Percentiles rank a stretch among this genome's conserved stretches.
These are phyloP conservation scores for Petromus typicus DNA, from an alignment of 2,113 vertebrate genomes.

Conservation along the genomic window DNA sequence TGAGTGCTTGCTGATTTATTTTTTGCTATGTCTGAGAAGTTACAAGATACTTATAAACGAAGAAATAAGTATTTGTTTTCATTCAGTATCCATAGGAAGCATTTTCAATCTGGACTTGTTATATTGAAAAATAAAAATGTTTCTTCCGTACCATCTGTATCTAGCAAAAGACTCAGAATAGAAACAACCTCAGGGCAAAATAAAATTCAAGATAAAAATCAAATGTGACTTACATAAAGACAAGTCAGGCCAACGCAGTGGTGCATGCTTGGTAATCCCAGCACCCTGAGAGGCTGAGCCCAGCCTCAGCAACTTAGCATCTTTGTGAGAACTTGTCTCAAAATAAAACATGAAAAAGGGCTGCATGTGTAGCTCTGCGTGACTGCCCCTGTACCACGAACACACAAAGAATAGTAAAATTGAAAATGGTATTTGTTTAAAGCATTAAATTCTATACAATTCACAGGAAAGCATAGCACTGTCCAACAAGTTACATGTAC, in stretches of 20 bases:
- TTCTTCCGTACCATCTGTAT: not conserved
- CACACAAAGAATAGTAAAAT: not conserved
- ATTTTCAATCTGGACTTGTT: not conserved
- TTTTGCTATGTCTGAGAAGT: not conserved
- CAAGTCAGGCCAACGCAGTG: not conserved
- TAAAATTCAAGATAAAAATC: constrained; percentile 1
- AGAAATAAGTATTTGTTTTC: not conserved
- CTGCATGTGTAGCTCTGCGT: not conserved
- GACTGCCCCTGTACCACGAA: not conserved
- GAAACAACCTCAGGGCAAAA: not conserved
- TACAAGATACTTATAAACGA: not conserved
- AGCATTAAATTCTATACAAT: not conserved
- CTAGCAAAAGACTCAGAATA: not conserved
- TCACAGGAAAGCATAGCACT: not conserved
- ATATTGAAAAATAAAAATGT: not conserved
- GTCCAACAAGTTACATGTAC: not conserved
- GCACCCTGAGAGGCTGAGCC: not conserved
- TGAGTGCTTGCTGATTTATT: not conserved
- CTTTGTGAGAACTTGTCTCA: not conserved
- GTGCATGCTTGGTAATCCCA: not conserved
- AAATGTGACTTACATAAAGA: not conserved
- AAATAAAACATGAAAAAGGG: not conserved
- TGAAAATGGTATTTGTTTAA: not conserved
- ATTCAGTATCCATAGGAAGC: not conserved
- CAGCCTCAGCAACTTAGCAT: not conserved